Base-by-base conservation (phyloP, 2,797 vertebrate species). In the Gymnothorax javanicus region DNA sequence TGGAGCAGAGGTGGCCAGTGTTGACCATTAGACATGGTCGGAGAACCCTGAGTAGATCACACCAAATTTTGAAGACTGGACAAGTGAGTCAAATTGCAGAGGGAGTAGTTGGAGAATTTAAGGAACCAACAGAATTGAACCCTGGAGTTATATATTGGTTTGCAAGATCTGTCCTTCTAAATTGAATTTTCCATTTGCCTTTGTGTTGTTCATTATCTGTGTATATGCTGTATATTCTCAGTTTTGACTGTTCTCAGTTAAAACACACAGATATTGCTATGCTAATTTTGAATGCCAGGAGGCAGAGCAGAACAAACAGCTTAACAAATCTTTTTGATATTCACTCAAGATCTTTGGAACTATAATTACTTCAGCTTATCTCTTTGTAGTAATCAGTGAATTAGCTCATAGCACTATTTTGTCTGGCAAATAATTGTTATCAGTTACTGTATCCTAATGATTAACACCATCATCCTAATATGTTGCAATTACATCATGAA, bases 191-290 rank as follows among this genome's bases (percentile, higher is more conserved):
- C 25, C 69, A 33, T n/a, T 71, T 13, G 25, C 7, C 25, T 27
- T 33, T 71, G 33, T 75, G 33, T 15, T 13, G 6, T 11, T 43
- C 50, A 12, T 43, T 17, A 75, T 33, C 33, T 13, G 15, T 75
- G 12, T 75, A 13, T 75, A 50, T 75, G 2, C 33, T 43, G 33
- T 43, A 75, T 75, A 50, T 75, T 75, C 73, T 43, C 73, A 13
- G 27, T 43, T 33, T 75, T 75, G 27, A 50, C 20, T 15, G 50
- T 50, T 17, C 8, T 17, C 15, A 6, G 33, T 43, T 43, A 50
- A 43, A 75, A 75, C 71, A 75, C 17, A 75, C 71, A 75, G 33
- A 75, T 75, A 50, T 50, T 75, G 33, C 33, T 75, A 17, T 75
- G 71, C 33, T 75, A 75, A 75, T 75, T 50, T 17, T 75, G 71